Base-by-base conservation (phyloP, 1,140 invertebrate species). In the Drosophila ananassae region DNA sequence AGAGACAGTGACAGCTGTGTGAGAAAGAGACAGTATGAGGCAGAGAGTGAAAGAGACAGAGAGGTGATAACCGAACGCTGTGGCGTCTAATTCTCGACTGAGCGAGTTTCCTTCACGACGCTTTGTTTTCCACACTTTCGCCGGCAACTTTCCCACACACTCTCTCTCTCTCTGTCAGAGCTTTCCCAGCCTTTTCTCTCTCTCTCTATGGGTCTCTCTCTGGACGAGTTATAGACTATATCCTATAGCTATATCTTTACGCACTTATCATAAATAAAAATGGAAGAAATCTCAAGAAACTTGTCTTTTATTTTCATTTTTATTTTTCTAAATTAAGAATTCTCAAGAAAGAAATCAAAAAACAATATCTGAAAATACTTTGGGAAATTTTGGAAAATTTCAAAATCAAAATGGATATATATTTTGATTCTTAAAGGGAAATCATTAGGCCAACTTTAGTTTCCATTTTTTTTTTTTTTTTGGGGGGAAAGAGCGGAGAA, bases 51-150 rank as follows among this genome's bases (percentile, higher is more conserved):
- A 9, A 13, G 63, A 13, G 58, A 62, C 76, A 58, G 57, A 73
- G 75, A 61, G 56, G n/a, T 62, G 59, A 48, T 50, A 57, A 32
- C 80, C 78, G 78, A 82, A 82, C 82, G 82, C 82, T 61, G 78
- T 85, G 82, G 61, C 82, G 82, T 85, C 82, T 78, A 87, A 78
- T 82, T 77, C 85, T 76, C 83, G 74, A 85, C 82, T 85, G 72
- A 85, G 68, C 69, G 82, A 87, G 74, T 85, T 57, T 87, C 78
- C 82, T 67, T 41, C 56, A 63, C 59, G 66, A 53, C 63, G 63
- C 46, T 53, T 67, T 63, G 63, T 67, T 71, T 50, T 69, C 66
- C 67, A 57, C 75, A 66, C 61, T 80, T 83, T 85, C 77, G 68
- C 82, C 82, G 82, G 82, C 83, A 87, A 71, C 63, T 81, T 73